Conservation (phyloP, 2,888 invertebrate species). For the Tipula lateralis region DNA sequence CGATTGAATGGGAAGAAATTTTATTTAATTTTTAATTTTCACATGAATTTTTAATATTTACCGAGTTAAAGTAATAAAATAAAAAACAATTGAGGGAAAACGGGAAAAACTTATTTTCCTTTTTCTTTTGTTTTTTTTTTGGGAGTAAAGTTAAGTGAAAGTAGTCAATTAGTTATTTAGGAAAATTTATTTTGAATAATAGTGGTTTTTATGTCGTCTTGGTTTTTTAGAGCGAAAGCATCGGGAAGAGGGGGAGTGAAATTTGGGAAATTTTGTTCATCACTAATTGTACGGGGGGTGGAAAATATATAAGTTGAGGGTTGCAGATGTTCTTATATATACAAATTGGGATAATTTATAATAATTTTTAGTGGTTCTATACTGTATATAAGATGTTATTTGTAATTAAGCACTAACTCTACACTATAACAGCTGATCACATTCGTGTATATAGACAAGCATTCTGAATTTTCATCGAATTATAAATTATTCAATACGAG, state of each 20-base stretch:
- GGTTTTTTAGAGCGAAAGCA: neutral
- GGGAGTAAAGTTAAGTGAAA: neutral
- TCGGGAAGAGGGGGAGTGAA: neutral
- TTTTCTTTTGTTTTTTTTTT: neutral
- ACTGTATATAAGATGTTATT: neutral
- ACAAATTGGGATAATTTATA: neutral
- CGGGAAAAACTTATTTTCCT: neutral
- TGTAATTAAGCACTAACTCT: neutral
- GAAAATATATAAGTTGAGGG: neutral
- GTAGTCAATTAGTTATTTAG: constrained; percentile 5
- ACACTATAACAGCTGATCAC: too few species aligned
- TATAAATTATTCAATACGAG: too few species aligned
- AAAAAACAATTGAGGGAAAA: neutral
- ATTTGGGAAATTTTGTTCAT: neutral
- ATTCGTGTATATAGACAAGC: too few species aligned
- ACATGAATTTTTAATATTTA: constrained; percentile 9
- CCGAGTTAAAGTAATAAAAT: neutral
- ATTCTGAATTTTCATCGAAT: too few species aligned
- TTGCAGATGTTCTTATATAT: neutral
- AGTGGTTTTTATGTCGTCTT: neutral
- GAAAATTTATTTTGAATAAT: neutral
- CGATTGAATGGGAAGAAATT: neutral
- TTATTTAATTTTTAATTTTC: neutral
- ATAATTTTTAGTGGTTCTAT: neutral
- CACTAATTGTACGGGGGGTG: neutral